Evolutionary conservation across 2,113 vertebrate genomes (phyloP).

Genomic region (Rallus limicola): DNA sequence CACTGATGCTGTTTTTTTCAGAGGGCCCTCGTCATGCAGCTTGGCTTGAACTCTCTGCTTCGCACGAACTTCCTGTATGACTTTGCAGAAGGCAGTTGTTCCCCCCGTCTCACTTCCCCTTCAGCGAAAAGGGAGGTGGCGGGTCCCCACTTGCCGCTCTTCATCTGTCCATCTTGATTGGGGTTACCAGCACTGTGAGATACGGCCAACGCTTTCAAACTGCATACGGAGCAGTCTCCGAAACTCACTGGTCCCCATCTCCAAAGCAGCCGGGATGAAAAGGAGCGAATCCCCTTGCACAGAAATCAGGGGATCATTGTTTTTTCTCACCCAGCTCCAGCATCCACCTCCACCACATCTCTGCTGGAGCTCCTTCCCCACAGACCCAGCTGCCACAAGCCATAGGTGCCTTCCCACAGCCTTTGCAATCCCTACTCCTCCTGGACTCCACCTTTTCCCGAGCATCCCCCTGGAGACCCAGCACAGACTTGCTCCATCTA

Average conservation of each 20-base stretch:
- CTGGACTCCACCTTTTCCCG: neutral
- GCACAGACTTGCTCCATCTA: neutral
- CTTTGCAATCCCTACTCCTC: neutral
- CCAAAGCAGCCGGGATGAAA: neutral
- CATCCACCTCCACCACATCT: neutral
- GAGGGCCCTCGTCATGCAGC: neutral
- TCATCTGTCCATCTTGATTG: neutral
- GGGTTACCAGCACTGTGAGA: neutral
- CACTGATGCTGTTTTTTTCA: neutral
- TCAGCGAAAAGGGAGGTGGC: neutral
- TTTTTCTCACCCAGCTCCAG: neutral
- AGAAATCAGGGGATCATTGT: fast-evolving
- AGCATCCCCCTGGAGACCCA: neutral
- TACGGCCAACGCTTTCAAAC: neutral
- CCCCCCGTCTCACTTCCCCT: neutral
- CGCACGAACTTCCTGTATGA: neutral
- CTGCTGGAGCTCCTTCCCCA: neutral
- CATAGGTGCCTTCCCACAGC: neutral
- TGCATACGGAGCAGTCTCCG: neutral
- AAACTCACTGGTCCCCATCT: neutral
- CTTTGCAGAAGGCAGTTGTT: neutral
- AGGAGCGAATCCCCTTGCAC: neutral
- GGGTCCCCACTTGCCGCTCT: neutral
- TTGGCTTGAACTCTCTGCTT: neutral
- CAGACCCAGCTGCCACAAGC: neutral